Percentiles rank a stretch among this genome's conserved stretches.
Conservation (phyloP, 2,888 invertebrate species). For the Pristionchus entomophagus region DNA sequence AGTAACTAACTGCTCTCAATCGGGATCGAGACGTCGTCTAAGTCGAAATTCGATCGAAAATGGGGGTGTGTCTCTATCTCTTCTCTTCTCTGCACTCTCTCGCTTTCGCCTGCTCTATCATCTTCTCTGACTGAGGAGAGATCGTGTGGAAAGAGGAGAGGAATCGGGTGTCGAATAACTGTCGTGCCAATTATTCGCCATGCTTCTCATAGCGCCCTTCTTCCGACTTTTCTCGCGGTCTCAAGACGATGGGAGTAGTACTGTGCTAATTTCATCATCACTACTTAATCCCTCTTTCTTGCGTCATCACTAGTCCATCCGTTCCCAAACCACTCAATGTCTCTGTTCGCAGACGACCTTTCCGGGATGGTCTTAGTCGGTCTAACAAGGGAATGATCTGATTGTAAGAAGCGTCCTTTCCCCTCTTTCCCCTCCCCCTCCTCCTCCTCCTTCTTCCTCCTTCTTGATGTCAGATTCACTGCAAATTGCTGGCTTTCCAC, state of each 20-base stretch:
- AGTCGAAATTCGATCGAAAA: conserved; percentile 1
- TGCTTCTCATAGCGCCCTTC: not conserved
- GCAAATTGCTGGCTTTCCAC: not conserved
- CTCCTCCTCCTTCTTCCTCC: not conserved
- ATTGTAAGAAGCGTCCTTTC: no score
- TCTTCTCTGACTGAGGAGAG: not conserved
- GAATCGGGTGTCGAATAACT: not conserved
- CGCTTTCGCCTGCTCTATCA: not conserved
- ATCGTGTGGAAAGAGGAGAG: not conserved
- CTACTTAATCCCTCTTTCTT: not conserved
- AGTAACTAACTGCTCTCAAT: not conserved
- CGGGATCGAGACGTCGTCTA: not conserved
- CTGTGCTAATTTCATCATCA: not conserved
- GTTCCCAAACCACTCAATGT: not conserved
- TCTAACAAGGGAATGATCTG: no score
- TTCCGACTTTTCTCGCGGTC: not conserved
- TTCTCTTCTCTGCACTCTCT: not conserved
- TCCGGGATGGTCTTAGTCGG: not conserved
- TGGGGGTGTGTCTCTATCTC: not conserved
- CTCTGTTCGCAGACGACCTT: not conserved
- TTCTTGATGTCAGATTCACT: not conserved
- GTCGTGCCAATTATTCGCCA: conserved; percentile 9
- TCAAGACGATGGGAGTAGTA: no score
- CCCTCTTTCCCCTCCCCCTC: not conserved
- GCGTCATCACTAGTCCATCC: not conserved